Base-by-base conservation (phyloP, 1,140 invertebrate species). In the Ctenoplectra terminalis region DNA sequence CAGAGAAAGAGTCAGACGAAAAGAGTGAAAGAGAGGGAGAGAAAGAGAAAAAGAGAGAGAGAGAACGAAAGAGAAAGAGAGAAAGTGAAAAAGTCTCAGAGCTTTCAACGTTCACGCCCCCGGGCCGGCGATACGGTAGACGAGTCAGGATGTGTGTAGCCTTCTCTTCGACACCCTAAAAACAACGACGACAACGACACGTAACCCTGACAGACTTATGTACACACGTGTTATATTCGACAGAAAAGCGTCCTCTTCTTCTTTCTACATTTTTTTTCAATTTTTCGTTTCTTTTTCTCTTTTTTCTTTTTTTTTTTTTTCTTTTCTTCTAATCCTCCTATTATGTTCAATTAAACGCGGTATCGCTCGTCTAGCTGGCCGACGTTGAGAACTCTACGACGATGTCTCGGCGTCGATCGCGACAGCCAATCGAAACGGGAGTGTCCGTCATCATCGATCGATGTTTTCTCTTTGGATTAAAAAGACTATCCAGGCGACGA, bases 351-450 rank as follows among this genome's bases (percentile, higher is more conserved):
- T 26, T n/a, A 54, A n/a, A 29, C 82, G 66, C 54, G 79, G 83
- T 87, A 92, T 92, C 90, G 90, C 89, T 91, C 84, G 91, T 89
- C 91, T 92, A 92, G 92, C 91, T 82, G 89, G 91, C 89, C 77
- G 84, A 87, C 90, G 91, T 92, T 90, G 91, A 88, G 82, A 88
- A 81, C 87, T 87, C 72, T 78, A 72, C 83, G 76, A 43, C 77
- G 69, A 69, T 58, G 71, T 70, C 70, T 69, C 29, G 52, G 70
- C 52, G 71, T 72, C 66, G 71, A 46, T 75, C 34, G 58, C 72
- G 78, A 70, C 83, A 50, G 50, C 52, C 81, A 74, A 82, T 82
- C 69, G 58, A 60, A 80, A 34, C 1, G 46, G 7, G 43, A 63
- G 61, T 73, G n/a, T 82, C 64, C 73, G 58, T 78, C 64, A 67